Base-by-base conservation (phyloP, 30 jellyfish, hydroid and myxozoan species). In the Nemopilema nomurai region DNA sequence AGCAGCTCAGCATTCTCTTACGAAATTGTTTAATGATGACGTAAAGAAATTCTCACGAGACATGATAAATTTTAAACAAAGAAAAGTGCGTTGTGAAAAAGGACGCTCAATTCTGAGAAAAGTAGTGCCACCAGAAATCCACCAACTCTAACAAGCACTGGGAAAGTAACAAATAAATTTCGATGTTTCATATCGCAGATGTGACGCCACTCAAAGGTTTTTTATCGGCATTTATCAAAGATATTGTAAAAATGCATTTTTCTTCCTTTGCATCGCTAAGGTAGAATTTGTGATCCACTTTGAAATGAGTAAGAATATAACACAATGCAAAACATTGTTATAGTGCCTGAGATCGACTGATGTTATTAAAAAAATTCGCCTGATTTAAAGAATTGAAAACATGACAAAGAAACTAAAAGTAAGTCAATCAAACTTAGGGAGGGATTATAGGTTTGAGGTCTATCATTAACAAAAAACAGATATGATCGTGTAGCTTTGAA, bases 101-200 rank as follows among this genome's bases (percentile, higher is more conserved):
- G 57, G 57, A 41, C 57, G 57, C 57, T 41, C 13, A 13, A 3
- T 41, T 41, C 57, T 41, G 57, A 3, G 6, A 41, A 41, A 41
- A 41, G 57, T 13, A 41, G 13, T 41, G 57, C 57, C 57, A 41
- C 57, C 57, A 6, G 57, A 41, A 41, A 41, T 41, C 6, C 13
- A 13, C 13, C 57, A 41, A 41, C 13, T 41, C 57, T 41, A 41
- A 41, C 57, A 41, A 41, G 13, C 57, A 3, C 13, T 41, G 9
- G 6, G 57, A 6, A 41, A 41, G 57, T 41, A 41, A 3, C 13
- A 13, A 41, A 41, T 41, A 41, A 13, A 13, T 41, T 41, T 41
- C 13, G 13, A 73, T 73, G 71, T 73, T 73, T 73, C 83, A 31
- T 73, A 73, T 73, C 83, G 23, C 50, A 73, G 20, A 29, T 22